These are phyloP conservation scores for Argyresthia albistria DNA, from an alignment of 2,888 invertebrate species.

Conservation along the genomic window DNA sequence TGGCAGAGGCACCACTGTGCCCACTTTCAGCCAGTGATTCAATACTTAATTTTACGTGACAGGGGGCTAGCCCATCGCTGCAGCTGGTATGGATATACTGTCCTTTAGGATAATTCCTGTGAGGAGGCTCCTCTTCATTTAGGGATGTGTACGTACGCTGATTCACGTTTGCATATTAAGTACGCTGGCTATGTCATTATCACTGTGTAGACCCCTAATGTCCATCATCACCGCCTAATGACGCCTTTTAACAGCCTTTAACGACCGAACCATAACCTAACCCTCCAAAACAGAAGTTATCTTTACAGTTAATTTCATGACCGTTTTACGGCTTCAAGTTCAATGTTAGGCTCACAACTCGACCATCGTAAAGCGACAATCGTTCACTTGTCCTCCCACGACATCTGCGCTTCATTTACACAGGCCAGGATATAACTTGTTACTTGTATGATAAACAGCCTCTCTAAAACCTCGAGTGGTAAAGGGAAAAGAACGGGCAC, in stretches of 20 bases:
- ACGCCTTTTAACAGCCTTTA: conserved; percentile 6
- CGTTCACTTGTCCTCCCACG: conserved; percentile 32
- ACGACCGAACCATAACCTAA: conserved; percentile 38
- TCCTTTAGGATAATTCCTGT: no score
- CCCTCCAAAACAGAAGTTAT: conserved; percentile 25
- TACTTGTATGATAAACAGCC: conserved; percentile 47
- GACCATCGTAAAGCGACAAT: conserved; percentile 40
- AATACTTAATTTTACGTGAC: no score
- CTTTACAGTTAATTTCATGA: conserved; percentile 64
- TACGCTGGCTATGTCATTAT: no score
- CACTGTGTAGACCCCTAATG: no score
- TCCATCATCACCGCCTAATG: not conserved
- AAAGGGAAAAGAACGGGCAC: conserved; percentile 28
- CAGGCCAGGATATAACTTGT: conserved; percentile 17
- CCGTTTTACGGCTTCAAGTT: conserved; percentile 57
- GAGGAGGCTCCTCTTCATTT: no score
- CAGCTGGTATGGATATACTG: no score
- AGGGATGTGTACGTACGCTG: no score
- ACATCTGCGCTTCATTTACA: conserved; percentile 48
- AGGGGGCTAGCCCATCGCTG: no score
- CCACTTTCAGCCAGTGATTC: no score
- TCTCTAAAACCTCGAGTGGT: conserved; percentile 23
- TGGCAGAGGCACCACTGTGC: no score
- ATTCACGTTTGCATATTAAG: no score
- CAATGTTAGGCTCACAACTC: conserved; percentile 41